These are phyloP conservation scores for Diachasma alloeum DNA, from an alignment of 1,140 invertebrate species.

Conservation along the genomic window DNA sequence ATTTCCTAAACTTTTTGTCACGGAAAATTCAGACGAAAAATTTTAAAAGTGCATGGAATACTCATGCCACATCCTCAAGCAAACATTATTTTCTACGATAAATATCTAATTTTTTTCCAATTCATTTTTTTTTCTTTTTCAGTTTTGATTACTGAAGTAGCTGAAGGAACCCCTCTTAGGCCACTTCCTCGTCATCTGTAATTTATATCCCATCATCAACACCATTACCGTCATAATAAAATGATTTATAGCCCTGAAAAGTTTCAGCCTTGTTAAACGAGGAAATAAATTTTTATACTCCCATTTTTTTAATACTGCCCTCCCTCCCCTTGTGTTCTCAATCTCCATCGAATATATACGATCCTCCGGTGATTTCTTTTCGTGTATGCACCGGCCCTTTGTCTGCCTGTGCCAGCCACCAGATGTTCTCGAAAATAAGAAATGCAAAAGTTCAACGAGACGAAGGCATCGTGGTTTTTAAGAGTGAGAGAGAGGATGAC, in stretches of 20 bases:
- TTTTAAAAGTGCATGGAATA: no score
- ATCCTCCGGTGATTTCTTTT: constrained; percentile 20
- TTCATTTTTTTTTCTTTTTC: neutral
- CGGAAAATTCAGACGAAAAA: no score
- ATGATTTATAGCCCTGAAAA: neutral
- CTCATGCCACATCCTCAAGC: no score
- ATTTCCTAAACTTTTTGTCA: no score
- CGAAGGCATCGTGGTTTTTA: neutral
- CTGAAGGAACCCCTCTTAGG: neutral
- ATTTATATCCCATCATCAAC: neutral
- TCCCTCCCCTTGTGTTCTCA: neutral
- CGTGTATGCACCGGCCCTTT: constrained; percentile 44
- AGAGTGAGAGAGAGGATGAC: constrained; percentile 19
- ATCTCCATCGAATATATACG: neutral
- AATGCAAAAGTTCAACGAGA: constrained; percentile 41
- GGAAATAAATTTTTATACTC: neutral
- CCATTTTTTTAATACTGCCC: neutral
- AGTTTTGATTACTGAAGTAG: neutral
- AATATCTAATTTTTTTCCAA: no score
- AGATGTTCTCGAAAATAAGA: constrained; percentile 58
- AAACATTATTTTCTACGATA: no score
- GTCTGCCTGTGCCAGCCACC: constrained; percentile 49
- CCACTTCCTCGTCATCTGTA: neutral
- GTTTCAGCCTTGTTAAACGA: neutral
- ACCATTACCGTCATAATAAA: neutral